Evolutionary conservation across 2,113 vertebrate species (phyloP).

Genomic region (Hystrix brachyura): DNA sequence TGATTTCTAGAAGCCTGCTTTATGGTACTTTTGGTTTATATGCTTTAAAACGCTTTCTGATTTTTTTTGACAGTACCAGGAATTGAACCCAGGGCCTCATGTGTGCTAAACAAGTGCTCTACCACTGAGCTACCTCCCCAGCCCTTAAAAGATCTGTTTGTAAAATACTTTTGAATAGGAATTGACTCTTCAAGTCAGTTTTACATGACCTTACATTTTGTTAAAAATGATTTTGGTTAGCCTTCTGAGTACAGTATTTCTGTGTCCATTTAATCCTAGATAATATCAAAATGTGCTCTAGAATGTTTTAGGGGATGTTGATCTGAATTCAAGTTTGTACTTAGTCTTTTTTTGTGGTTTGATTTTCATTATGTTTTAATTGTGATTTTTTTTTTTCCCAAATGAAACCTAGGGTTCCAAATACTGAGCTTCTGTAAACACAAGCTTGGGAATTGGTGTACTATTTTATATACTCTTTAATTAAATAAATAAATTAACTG

Average conservation of each 20-base stretch:
- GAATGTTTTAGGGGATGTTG: neutral
- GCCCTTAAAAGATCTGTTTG: neutral
- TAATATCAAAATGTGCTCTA: neutral
- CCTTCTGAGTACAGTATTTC: constrained; percentile 29
- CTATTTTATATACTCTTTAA: constrained; percentile 11
- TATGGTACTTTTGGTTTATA: neutral
- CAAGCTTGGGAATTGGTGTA: neutral
- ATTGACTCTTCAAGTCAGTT: neutral
- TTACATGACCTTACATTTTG: neutral
- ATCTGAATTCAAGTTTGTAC: constrained; percentile 49
- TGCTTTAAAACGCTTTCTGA: neutral
- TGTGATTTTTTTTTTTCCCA: neutral
- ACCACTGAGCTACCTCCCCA: neutral
- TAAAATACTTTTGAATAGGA: constrained; percentile 6
- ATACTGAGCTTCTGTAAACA: constrained; percentile 53
- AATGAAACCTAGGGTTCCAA: neutral
- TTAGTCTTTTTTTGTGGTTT: neutral
- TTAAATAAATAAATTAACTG: constrained; percentile 67
- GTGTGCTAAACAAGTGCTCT: neutral
- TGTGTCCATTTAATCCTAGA: constrained; percentile 18
- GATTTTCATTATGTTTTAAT: neutral
- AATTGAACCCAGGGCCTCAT: neutral
- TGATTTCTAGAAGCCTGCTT: constrained; percentile 37
- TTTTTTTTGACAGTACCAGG: constrained; percentile 17
- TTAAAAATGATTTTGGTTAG: constrained; percentile 30